These are phyloP conservation scores for Parnassius orleans DNA, from an alignment of 2,888 invertebrate species.

Conservation along the genomic window DNA sequence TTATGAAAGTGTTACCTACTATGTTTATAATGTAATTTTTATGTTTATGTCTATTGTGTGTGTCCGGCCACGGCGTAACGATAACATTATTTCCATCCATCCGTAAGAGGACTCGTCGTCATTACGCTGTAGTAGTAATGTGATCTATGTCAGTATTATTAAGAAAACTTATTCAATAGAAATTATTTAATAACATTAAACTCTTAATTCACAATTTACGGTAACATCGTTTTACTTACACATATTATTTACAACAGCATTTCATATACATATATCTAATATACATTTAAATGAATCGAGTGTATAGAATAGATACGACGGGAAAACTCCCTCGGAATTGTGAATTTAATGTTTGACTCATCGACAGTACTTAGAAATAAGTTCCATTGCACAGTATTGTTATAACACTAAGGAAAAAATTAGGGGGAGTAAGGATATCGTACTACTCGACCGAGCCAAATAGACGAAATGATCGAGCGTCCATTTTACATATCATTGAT, in stretches of 20 bases:
- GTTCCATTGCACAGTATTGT: constrained; percentile 18
- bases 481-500: too few relatives aligned
- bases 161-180: constrained; percentile 73
- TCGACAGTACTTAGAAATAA: constrained; percentile 4
- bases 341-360: constrained; percentile 8
- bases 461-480: too few relatives aligned
- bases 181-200: constrained; percentile 82
- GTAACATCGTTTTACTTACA: constrained; percentile 81
- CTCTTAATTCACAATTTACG: constrained; percentile 81
- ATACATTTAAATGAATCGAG: constrained; percentile 39
- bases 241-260: constrained; percentile 76
- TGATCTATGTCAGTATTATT: constrained; percentile 79
- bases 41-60: neutral
- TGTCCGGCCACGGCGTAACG: constrained; percentile 3
- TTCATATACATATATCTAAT: constrained; percentile 65
- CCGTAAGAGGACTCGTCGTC: neutral
- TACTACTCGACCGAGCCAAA: too few relatives aligned
- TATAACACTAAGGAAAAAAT: constrained; percentile 6
- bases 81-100: neutral
- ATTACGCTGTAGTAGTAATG: constrained; percentile 45
- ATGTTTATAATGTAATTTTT: neutral
- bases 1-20: neutral
- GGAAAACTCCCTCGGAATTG: constrained; percentile 2
- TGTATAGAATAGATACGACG: constrained; percentile 11
- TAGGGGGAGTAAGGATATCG: neutral